phyloP scores from a whole-genome alignment of 1,140 invertebrate genomes.

The Apolygus lucorum region DNA sequence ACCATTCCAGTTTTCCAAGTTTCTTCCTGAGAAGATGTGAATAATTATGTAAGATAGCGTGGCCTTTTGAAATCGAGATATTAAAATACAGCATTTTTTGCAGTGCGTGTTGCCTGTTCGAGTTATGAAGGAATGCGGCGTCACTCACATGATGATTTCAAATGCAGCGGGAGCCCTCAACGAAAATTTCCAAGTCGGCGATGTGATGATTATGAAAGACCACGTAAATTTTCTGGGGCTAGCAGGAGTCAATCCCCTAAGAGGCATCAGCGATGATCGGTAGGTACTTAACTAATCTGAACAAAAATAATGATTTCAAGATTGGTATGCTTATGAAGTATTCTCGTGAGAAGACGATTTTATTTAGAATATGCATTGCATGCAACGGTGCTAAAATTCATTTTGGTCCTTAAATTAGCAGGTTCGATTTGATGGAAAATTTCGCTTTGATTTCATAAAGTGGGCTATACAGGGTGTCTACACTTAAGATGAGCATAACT shows the following conservation, averaged over 20 bases:
- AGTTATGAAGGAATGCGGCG: conserved; percentile 87
- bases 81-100: too few relatives aligned
- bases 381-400: neutral
- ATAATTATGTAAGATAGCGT: too few relatives aligned
- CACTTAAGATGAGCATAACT: too few relatives aligned
- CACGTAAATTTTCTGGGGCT: conserved; percentile 92
- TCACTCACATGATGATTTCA: conserved; percentile 77
- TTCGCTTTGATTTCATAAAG: too few relatives aligned
- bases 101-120: conserved; percentile 88
- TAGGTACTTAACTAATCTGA: conserved; percentile 36
- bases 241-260: conserved; percentile 82
- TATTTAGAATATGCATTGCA: neutral
- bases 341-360: neutral
- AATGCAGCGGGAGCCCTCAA: conserved; percentile 94
- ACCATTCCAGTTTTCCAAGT: too few relatives aligned
- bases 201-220: conserved; percentile 94
- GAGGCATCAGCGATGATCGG: conserved; percentile 88
- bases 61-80: too few relatives aligned
- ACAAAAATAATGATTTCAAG: too few relatives aligned
- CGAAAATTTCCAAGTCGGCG: conserved; percentile 74
- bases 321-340: too few relatives aligned
- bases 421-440: too few relatives aligned
- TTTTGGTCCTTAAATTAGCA: too few relatives aligned
- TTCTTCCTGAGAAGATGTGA: too few relatives aligned
- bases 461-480: too few relatives aligned